Conservation (phyloP, 2,113 vertebrate species). For the Erythrolamprus reginae region DNA sequence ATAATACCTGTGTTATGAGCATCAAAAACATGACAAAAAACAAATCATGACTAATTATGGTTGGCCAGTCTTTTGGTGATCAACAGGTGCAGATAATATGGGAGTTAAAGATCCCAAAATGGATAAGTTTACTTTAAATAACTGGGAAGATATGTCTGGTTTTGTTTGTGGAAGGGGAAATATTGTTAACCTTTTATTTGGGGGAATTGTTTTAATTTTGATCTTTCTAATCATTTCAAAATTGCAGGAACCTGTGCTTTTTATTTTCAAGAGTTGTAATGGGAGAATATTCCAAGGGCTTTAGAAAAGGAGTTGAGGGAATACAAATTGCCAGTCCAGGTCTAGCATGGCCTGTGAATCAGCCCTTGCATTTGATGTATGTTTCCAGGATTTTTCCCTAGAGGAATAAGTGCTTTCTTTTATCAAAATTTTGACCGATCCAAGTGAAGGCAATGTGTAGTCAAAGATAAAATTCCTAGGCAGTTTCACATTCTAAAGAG, state of each 20-base stretch:
- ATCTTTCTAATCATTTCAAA: background rate
- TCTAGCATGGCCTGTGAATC: background rate
- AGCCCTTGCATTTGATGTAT: background rate
- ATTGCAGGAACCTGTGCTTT: background rate
- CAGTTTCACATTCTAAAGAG: background rate
- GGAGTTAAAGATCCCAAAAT: background rate
- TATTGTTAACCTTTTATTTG: background rate
- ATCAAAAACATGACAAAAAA: background rate
- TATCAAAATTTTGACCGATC: background rate
- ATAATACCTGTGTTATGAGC: background rate
- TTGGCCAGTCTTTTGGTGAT: background rate
- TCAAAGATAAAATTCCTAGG: background rate
- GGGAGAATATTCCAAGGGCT: background rate
- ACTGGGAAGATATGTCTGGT: background rate
- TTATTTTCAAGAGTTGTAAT: background rate
- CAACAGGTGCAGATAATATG: background rate
- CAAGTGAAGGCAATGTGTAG: background rate
- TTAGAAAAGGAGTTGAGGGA: background rate
- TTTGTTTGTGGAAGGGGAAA: background rate
- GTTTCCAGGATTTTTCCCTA: background rate
- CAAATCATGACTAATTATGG: background rate
- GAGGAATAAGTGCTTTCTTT: background rate
- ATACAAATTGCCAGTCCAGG: background rate
- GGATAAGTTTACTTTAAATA: background rate
- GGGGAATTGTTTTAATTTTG: background rate